Percentiles rank a stretch among this genome's conserved stretches.
Evolutionary conservation across 2,797 vertebrate genomes (phyloP).

Genomic region (Halcyon leucocephala): DNA sequence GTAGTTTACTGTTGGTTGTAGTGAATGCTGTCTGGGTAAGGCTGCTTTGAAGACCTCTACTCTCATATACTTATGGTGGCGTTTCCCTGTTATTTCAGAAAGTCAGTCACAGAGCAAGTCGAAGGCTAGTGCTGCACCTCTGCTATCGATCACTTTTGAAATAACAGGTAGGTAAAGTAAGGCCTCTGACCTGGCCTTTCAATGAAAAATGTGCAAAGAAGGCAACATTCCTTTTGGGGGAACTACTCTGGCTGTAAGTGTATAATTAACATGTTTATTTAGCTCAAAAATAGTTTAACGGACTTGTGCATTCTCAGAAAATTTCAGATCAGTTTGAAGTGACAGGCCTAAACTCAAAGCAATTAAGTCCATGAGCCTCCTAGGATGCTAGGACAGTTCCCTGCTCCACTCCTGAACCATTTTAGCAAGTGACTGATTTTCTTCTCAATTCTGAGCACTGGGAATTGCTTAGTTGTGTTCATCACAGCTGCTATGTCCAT

Average conservation of each 20-base stretch:
- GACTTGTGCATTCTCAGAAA: not conserved
- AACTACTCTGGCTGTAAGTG: not conserved
- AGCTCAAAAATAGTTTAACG: not conserved
- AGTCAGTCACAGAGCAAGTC: slow-evolving; percentile 86
- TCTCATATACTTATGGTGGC: slow-evolving; percentile 81
- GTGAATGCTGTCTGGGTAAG: not conserved
- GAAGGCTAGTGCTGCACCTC: slow-evolving; percentile 88
- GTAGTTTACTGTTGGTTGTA: not conserved
- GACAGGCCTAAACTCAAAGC: not conserved
- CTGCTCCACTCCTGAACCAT: accelerated
- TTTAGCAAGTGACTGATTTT: not conserved
- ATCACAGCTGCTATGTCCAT: not conserved
- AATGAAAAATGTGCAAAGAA: slow-evolving; percentile 14
- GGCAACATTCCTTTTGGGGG: not conserved
- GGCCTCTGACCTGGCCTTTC: slow-evolving; percentile 19
- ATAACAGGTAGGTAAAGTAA: slow-evolving; percentile 88
- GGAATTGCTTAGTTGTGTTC: not conserved
- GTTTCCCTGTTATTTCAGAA: slow-evolving; percentile 89
- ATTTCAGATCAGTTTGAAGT: not conserved
- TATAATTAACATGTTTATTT: not conserved
- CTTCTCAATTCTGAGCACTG: accelerated
- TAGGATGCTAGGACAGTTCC: not conserved
- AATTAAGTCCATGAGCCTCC: not conserved
- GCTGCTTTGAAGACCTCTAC: slow-evolving; percentile 10
- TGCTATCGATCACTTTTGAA: slow-evolving; percentile 92